Percentiles rank a stretch among this genome's conserved stretches.
Conservation (phyloP, 2,113 vertebrate species). For the Dendropsophus ebraccatus region DNA sequence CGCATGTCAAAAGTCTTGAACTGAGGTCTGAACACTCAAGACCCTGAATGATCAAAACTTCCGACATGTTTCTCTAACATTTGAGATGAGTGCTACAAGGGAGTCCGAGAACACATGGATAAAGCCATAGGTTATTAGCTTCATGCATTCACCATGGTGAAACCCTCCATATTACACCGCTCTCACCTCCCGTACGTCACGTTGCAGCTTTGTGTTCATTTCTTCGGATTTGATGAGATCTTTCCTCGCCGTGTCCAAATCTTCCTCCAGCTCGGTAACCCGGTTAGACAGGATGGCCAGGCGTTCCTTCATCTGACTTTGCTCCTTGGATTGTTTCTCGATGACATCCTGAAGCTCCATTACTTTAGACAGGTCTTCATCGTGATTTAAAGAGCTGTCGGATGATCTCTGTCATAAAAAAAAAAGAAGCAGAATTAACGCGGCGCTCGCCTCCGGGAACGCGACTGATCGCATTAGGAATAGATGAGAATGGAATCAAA, state of each 20-base stretch:
- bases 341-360: constrained; percentile 90
- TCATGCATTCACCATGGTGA: too few relatives aligned
- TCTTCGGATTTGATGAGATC: constrained; percentile 96
- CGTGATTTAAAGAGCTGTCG: constrained; percentile 83
- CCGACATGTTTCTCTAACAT: too few relatives aligned
- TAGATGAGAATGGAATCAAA: neutral
- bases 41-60: too few relatives aligned
- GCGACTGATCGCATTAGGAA: neutral
- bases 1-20: too few relatives aligned
- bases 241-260: constrained; percentile 93
- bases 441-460: neutral
- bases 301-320: constrained; percentile 94
- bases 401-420: constrained; percentile 80
- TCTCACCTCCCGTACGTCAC: constrained; percentile 90
- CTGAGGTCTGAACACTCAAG: too few relatives aligned
- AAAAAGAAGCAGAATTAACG: constrained; percentile 4
- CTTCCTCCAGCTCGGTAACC: constrained; percentile 92
- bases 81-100: too few relatives aligned
- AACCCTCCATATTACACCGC: neutral
- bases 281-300: constrained; percentile 81
- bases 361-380: constrained; percentile 85
- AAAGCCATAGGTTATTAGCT: too few relatives aligned
- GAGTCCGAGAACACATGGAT: too few relatives aligned
- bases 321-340: constrained; percentile 87
- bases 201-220: constrained; percentile 88